Evolutionary conservation across 2,888 invertebrate genomes (phyloP).

Genomic region (Pilophorus perplexus): DNA sequence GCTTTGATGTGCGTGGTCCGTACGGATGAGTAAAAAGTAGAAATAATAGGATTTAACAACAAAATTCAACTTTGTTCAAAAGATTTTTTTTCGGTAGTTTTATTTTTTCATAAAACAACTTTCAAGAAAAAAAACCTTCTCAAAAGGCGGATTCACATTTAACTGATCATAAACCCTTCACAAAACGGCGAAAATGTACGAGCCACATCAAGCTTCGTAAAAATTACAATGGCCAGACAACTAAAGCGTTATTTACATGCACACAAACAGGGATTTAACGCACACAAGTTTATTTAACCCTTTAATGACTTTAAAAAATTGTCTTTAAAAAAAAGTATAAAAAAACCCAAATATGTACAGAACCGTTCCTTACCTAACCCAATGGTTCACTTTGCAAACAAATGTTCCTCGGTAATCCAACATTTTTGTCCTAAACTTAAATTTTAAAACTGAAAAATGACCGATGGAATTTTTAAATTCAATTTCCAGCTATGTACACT

Average conservation of each 20-base stretch:
- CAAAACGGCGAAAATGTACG: slow-evolving; percentile 2
- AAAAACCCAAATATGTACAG: slow-evolving; percentile 20
- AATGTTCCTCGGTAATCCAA: background rate
- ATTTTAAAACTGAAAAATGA: background rate
- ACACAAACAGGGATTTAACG: slow-evolving; percentile 39
- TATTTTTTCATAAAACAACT: no score
- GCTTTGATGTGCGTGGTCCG: slow-evolving; percentile 48
- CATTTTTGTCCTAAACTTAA: background rate
- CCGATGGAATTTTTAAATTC: slow-evolving; percentile 22
- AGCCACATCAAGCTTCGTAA: slow-evolving; percentile 26
- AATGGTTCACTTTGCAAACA: background rate
- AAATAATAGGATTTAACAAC: slow-evolving; percentile 1
- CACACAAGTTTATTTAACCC: slow-evolving; percentile 26
- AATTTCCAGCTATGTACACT: slow-evolving; percentile 45
- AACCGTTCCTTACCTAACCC: background rate
- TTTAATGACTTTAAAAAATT: slow-evolving; percentile 13
- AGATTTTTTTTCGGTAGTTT: no score
- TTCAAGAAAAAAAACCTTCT: no score
- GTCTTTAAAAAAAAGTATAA: slow-evolving; percentile 9
- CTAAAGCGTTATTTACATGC: slow-evolving; percentile 45
- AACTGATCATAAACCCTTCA: background rate
- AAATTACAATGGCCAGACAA: slow-evolving; percentile 34
- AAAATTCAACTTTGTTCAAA: background rate
- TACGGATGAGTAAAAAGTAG: slow-evolving; percentile 27
- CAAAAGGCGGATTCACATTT: no score